phyloP scores from a whole-genome alignment of 2,888 invertebrate species.

The Meteorus cinctellus region DNA sequence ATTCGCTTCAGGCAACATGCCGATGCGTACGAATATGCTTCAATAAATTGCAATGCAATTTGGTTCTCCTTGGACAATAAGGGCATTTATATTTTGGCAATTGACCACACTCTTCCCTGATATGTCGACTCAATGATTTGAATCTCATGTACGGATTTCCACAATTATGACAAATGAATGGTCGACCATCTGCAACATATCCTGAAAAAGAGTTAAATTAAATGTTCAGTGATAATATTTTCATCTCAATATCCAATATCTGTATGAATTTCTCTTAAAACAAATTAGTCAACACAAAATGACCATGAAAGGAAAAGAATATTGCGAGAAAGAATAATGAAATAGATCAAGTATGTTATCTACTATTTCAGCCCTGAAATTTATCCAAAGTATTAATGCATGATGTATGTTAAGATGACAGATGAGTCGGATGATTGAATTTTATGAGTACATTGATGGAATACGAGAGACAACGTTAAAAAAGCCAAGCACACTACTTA shows the following conservation, averaged over 20 bases:
- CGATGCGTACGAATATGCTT: constrained; percentile 61
- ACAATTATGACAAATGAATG: constrained; percentile 60
- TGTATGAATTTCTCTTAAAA: constrained; percentile 13
- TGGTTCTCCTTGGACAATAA: constrained; percentile 67
- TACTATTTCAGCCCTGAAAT: background rate
- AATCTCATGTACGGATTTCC: constrained; percentile 66
- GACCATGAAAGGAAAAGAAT: constrained; percentile 23
- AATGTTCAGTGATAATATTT: constrained; percentile 47
- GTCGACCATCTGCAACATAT: constrained; percentile 49
- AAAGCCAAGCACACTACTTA: constrained; percentile 67
- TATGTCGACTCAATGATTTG: constrained; percentile 65
- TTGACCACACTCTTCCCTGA: constrained; percentile 68
- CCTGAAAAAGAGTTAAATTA: constrained; percentile 64
- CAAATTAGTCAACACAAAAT: background rate
- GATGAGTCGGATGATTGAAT: constrained; percentile 62
- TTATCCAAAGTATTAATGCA: background rate
- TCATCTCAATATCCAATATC: constrained; percentile 13
- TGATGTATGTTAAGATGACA: constrained; percentile 29
- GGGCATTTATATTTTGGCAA: constrained; percentile 68
- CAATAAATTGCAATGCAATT: constrained; percentile 68
- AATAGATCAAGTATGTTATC: background rate
- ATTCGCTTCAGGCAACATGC: constrained; percentile 3
- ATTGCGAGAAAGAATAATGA: background rate
- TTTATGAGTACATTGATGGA: constrained; percentile 63
- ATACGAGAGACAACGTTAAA: constrained; percentile 66